A percentile compares a stretch with the other conserved stretches of the same genome.
Evolutionary conservation across 2,113 vertebrate species (phyloP).

Genomic region (Mystacornis crossleyi): DNA sequence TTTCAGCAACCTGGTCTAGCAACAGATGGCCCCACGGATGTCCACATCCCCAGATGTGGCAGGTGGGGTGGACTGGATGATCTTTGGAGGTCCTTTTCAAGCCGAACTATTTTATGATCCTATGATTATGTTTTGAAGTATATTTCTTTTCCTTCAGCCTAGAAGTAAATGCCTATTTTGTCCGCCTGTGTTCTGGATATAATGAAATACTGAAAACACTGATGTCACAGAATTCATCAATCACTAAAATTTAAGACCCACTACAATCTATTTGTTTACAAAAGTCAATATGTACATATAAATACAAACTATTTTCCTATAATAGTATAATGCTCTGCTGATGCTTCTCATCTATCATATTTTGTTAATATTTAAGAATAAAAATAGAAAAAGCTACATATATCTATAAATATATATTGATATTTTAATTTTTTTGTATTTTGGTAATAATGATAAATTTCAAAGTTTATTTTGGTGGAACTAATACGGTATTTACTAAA

Average conservation of each 20-base stretch:
- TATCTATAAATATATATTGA: not conserved
- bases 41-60: rapidly evolving
- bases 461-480: not conserved
- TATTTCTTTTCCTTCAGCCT: not conserved
- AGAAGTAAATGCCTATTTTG: not conserved
- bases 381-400: not conserved
- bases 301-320: not conserved
- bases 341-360: not conserved
- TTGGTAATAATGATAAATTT: not conserved
- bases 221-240: not conserved
- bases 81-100: not conserved
- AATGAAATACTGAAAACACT: not conserved
- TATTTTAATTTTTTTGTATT: not conserved
- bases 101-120: not conserved
- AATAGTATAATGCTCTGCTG: not conserved
- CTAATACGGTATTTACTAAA: not conserved
- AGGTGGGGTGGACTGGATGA: not conserved
- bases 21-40: too few relatives aligned
- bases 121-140: not conserved
- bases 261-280: not conserved
- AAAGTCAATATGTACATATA: not conserved
- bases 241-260: not conserved
- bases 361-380: not conserved
- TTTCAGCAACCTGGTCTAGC: not conserved
- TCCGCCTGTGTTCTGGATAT: not conserved